A percentile compares a stretch with the other conserved stretches of the same genome.
These are phyloP conservation scores for Leptocoma aspasia DNA, from an alignment of 2,113 vertebrate genomes.

Conservation along the genomic window DNA sequence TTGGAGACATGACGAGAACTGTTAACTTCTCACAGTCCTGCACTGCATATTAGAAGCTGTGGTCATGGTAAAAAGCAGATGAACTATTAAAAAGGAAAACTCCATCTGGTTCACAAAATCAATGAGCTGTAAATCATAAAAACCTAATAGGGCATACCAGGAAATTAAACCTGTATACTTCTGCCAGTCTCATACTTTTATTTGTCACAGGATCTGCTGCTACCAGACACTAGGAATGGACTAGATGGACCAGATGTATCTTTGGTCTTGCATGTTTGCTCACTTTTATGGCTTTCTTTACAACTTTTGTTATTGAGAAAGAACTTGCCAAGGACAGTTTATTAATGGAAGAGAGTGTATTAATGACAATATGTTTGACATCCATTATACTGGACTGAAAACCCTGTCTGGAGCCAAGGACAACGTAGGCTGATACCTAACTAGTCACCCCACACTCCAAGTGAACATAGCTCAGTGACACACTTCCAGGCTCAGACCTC, in stretches of 20 bases:
- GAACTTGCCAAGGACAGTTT: not conserved
- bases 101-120: not conserved
- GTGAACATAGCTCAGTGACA: not conserved
- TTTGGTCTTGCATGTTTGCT: not conserved
- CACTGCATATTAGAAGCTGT: conserved; percentile 30
- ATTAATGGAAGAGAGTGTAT: not conserved
- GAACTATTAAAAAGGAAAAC: not conserved
- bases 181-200: not conserved
- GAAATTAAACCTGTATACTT: not conserved
- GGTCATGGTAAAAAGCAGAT: not conserved
- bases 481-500: not conserved
- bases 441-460: not conserved
- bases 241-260: not conserved
- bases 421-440: not conserved
- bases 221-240: not conserved
- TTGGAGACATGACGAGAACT: not conserved
- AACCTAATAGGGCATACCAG: not conserved
- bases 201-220: not conserved
- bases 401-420: not conserved
- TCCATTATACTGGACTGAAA: not conserved
- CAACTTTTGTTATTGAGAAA: conserved; percentile 28
- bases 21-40: conserved; percentile 30
- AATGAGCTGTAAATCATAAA: not conserved
- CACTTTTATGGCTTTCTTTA: not conserved
- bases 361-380: not conserved